Evolutionary conservation across 2,888 invertebrate species (phyloP).

Genomic region (Drosophila helvetica): DNA sequence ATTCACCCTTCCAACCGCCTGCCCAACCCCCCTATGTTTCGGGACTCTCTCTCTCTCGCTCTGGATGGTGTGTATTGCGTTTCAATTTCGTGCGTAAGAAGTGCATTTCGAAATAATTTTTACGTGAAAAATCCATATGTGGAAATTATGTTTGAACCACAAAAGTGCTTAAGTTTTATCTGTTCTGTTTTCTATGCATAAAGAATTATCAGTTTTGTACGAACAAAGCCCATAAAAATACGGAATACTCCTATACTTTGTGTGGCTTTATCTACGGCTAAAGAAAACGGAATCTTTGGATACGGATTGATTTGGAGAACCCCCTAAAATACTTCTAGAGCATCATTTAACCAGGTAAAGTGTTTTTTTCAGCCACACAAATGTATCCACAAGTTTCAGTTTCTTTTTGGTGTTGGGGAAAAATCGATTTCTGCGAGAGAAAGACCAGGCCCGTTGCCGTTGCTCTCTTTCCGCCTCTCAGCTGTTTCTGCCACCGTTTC

Average conservation of each 20-base stretch:
- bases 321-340: background rate
- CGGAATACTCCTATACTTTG: background rate
- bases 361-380: conserved; percentile 12
- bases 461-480: conserved; percentile 44
- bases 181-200: conserved; percentile 25
- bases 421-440: conserved; percentile 39
- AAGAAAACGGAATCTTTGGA: background rate
- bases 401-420: conserved; percentile 7
- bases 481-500: too few relatives aligned
- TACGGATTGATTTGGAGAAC: background rate
- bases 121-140: conserved; percentile 47
- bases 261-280: background rate
- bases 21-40: conserved; percentile 6
- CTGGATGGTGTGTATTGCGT: conserved; percentile 25
- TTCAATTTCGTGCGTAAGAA: conserved; percentile 34
- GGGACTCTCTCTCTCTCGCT: conserved; percentile 9
- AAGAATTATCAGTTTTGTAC: conserved; percentile 33
- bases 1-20: conserved; percentile 10
- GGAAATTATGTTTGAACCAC: conserved; percentile 40
- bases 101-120: conserved; percentile 39
- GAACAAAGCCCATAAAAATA: conserved; percentile 7
- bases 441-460: background rate
- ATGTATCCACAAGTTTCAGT: conserved; percentile 39
- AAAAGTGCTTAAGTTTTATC: background rate
- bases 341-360: conserved; percentile 33